These are phyloP conservation scores for Lordiphosa andalusiaca DNA, from an alignment of 2,888 invertebrate species.

Conservation along the genomic window DNA sequence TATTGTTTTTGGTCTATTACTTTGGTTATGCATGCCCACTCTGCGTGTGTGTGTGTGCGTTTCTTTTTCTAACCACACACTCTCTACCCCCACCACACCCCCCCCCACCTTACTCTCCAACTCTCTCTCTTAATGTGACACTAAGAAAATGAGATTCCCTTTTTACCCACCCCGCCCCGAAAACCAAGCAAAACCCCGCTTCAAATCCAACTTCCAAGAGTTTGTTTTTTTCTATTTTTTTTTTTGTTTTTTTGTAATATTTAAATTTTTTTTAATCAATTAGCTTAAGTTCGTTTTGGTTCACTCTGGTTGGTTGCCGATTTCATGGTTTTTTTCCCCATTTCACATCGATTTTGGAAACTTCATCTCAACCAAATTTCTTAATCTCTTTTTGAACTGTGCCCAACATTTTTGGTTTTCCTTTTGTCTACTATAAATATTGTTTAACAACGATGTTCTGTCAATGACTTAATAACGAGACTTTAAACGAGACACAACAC, in stretches of 20 bases:
- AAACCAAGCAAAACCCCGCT: not conserved
- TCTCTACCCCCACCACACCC: not conserved
- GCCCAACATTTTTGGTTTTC: slow-evolving; percentile 66
- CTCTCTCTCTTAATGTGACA: slow-evolving; percentile 27
- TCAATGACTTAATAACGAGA: slow-evolving; percentile 23
- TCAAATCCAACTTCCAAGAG: not conserved
- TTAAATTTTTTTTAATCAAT: not conserved
- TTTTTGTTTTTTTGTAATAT: slow-evolving; percentile 2
- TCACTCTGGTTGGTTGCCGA: not conserved
- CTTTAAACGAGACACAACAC: slow-evolving; percentile 21
- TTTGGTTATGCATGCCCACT: too few relatives aligned
- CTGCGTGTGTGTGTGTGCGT: too few relatives aligned
- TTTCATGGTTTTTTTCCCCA: slow-evolving; percentile 3
- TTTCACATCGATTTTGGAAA: slow-evolving; percentile 1
- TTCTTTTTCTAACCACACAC: not conserved
- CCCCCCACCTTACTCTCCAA: not conserved
- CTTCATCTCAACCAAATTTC: slow-evolving; percentile 10
- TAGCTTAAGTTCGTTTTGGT: not conserved
- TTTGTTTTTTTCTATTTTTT: slow-evolving; percentile 3
- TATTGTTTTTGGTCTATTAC: too few relatives aligned
- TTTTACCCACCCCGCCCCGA: not conserved
- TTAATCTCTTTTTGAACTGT: slow-evolving; percentile 30
- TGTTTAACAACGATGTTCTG: not conserved
- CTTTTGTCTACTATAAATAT: slow-evolving; percentile 27
- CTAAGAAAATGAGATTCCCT: slow-evolving; percentile 4